Conservation (phyloP, 2,888 invertebrate species). For the Stomorhina lunata region DNA sequence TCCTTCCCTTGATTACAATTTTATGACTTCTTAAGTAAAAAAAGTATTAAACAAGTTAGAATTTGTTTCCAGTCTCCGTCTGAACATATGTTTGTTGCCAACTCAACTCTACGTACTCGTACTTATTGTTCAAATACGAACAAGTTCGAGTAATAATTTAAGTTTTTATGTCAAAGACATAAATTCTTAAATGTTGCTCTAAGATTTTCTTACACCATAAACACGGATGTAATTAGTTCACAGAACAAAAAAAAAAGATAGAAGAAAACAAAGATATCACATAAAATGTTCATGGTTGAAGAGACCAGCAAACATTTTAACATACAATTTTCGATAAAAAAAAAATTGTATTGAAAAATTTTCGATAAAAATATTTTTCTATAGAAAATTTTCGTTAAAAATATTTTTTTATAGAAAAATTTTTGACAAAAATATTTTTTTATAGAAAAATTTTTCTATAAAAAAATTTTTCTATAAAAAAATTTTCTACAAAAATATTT, state of each 20-base stretch:
- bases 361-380: no score
- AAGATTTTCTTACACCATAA: constrained; percentile 23
- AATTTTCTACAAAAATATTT: no score
- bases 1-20: background rate
- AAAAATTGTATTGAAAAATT: no score
- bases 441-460: no score
- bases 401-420: no score
- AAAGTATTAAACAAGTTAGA: constrained; percentile 25
- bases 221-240: constrained; percentile 60
- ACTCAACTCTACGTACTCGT: constrained; percentile 10
- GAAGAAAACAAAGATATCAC: background rate
- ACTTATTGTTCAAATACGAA: background rate
- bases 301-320: constrained; percentile 22
- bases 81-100: background rate
- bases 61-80: constrained; percentile 19
- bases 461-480: no score
- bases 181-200: constrained; percentile 37
- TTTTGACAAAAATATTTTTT: no score
- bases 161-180: constrained; percentile 47
- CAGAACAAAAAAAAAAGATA: background rate
- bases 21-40: background rate
- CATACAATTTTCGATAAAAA: background rate
- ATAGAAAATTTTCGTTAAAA: no score
- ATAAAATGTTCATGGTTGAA: background rate
- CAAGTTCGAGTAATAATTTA: background rate